phyloP scores from a whole-genome alignment of 1,140 invertebrate species.

The Chionoecetes opilio region DNA sequence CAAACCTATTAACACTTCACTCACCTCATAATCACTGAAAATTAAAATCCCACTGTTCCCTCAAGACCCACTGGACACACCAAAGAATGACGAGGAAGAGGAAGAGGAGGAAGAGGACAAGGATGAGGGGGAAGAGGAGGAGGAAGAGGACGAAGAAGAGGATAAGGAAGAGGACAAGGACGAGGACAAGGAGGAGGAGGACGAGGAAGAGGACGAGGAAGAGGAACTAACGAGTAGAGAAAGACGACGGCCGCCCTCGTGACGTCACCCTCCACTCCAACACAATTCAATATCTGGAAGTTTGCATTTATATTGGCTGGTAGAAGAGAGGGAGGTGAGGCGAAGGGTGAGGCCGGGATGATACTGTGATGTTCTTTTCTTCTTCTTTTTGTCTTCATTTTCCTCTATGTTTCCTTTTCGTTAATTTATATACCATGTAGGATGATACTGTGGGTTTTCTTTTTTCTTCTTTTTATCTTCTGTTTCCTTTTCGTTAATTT shows the following conservation, averaged over 20 bases:
- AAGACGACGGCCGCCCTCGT: neutral
- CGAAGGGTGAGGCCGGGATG: neutral
- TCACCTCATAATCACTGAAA: too few relatives aligned
- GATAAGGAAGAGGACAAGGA: neutral
- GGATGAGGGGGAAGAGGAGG: too few relatives aligned
- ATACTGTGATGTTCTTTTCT: neutral
- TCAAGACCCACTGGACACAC: too few relatives aligned
- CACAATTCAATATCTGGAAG: constrained; percentile 61
- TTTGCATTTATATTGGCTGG: constrained; percentile 70
- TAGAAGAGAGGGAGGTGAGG: constrained; percentile 13
- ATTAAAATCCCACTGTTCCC: too few relatives aligned
- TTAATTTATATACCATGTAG: too few relatives aligned
- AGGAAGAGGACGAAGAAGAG: neutral
- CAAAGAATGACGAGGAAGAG: too few relatives aligned
- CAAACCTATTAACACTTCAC: too few relatives aligned
- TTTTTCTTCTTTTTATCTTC: too few relatives aligned
- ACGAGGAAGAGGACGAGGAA: neutral
- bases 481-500: too few relatives aligned
- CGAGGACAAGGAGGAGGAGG: neutral
- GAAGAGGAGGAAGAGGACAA: too few relatives aligned
- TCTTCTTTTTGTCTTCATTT: neutral
- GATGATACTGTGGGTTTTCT: too few relatives aligned
- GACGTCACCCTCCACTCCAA: neutral
- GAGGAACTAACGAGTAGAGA: neutral
- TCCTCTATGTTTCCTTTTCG: neutral